phyloP scores from a whole-genome alignment of 2,113 vertebrate species.

The Phocoena phocoena region DNA sequence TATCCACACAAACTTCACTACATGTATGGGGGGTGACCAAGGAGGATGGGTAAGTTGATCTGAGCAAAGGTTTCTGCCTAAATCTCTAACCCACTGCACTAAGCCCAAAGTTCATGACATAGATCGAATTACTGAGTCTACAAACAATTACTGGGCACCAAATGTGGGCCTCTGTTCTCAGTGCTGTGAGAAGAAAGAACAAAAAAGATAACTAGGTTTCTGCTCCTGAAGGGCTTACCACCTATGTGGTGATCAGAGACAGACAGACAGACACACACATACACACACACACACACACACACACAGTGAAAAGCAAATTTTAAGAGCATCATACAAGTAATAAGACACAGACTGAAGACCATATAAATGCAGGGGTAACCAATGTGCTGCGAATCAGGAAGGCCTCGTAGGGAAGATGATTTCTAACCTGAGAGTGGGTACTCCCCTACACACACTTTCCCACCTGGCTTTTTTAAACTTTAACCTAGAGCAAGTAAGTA shows the following conservation, averaged over 20 bases:
- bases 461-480: not conserved
- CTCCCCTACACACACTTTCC: not conserved
- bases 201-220: not conserved
- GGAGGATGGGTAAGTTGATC: not conserved
- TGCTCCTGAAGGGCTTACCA: not conserved
- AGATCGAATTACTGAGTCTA: slow-evolving; percentile 8
- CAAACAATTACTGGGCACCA: not conserved
- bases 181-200: not conserved
- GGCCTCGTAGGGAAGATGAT: not conserved
- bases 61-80: not conserved
- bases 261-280: accelerated
- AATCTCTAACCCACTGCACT: not conserved
- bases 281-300: no score
- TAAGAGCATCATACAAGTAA: not conserved
- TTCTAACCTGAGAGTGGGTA: not conserved
- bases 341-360: not conserved
- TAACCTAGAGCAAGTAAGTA: not conserved
- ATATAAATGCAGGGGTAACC: not conserved
- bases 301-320: not conserved
- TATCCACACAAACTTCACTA: not conserved
- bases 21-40: not conserved
- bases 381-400: not conserved
- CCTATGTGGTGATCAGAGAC: slow-evolving; percentile 45
- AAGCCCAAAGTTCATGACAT: not conserved
- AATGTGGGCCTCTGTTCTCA: not conserved